These are phyloP conservation scores for Chromoteleia sp. DNA, from an alignment of 2,888 invertebrate genomes.

Conservation along the genomic window DNA sequence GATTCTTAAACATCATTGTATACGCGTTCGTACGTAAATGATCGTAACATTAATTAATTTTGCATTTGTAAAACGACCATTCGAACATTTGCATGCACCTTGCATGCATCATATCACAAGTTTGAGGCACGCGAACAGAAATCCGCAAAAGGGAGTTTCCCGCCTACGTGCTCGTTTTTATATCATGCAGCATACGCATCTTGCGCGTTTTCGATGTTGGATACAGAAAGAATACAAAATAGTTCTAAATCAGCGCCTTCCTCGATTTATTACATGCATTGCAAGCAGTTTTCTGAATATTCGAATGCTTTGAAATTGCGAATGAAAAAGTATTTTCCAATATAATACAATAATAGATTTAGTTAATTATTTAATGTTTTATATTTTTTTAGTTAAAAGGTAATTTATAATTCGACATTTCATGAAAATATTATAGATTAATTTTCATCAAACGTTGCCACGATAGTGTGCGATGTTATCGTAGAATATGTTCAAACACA, in stretches of 20 bases:
- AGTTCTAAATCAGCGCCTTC: constrained; percentile 65
- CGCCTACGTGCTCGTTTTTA: constrained; percentile 71
- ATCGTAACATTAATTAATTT: constrained; percentile 19
- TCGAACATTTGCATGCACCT: constrained; percentile 51
- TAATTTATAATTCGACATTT: no score
- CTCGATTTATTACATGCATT: constrained; percentile 53
- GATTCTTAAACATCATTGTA: neutral
- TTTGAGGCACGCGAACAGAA: constrained; percentile 65
- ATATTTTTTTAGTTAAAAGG: no score
- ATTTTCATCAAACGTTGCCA: no score
- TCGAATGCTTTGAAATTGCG: constrained; percentile 21
- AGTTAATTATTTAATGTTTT: neutral
- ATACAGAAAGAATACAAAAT: constrained; percentile 72
- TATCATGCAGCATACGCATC: constrained; percentile 64
- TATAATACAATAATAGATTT: neutral
- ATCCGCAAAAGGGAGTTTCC: constrained; percentile 70
- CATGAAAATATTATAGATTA: no score
- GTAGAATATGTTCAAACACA: no score
- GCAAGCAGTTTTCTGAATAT: constrained; percentile 55
- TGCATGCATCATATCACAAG: constrained; percentile 68
- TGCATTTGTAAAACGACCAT: constrained; percentile 27
- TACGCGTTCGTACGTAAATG: neutral
- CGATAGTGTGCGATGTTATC: no score
- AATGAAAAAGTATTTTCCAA: constrained; percentile 23
- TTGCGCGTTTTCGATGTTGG: constrained; percentile 65